Percentiles rank a stretch among this genome's conserved stretches.
Evolutionary conservation across 1,140 invertebrate genomes (phyloP).

Genomic region (Diorhabda sublineata): DNA sequence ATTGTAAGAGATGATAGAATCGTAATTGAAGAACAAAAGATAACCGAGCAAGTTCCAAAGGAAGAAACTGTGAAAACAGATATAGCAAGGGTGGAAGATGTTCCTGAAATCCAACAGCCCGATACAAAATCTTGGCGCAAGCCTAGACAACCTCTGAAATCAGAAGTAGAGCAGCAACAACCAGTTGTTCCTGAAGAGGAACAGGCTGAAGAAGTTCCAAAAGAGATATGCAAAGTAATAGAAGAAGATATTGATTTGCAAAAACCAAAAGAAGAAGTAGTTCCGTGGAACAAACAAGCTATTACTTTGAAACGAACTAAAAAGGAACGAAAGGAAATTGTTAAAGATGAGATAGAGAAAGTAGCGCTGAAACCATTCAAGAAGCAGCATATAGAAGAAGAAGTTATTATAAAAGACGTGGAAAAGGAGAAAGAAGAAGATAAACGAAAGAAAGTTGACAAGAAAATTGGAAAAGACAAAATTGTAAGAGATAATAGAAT

Average conservation of each 20-base stretch:
- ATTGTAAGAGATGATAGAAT: too few relatives aligned
- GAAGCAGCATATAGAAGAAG: slow-evolving; percentile 11
- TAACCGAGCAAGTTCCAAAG: neutral
- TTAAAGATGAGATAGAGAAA: slow-evolving; percentile 34
- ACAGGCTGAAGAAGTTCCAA: neutral
- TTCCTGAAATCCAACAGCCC: slow-evolving; percentile 17
- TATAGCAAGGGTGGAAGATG: slow-evolving; percentile 46
- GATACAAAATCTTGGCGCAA: slow-evolving; percentile 28
- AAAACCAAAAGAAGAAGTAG: slow-evolving; percentile 33
- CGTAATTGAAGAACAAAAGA: too few relatives aligned
- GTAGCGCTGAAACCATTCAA: slow-evolving; percentile 31
- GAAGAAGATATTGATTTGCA: slow-evolving; percentile 46
- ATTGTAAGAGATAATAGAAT: slow-evolving; percentile 9
- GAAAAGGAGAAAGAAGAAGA: neutral
- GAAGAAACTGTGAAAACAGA: neutral
- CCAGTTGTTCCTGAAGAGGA: slow-evolving; percentile 21
- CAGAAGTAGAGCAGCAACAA: slow-evolving; percentile 14
- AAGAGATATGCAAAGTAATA: slow-evolving; percentile 42
- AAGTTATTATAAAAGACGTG: slow-evolving; percentile 7
- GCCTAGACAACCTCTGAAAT: slow-evolving; percentile 22
- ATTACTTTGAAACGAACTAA: slow-evolving; percentile 9
- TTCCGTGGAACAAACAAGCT: slow-evolving; percentile 11
- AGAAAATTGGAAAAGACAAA: slow-evolving; percentile 28
- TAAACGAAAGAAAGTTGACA: slow-evolving; percentile 16
- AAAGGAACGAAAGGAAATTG: neutral